Evolutionary conservation across 2,888 invertebrate genomes (phyloP), one percentile per base, ranked within the genome.

Genomic region (Galerucella pusilla): DNA sequence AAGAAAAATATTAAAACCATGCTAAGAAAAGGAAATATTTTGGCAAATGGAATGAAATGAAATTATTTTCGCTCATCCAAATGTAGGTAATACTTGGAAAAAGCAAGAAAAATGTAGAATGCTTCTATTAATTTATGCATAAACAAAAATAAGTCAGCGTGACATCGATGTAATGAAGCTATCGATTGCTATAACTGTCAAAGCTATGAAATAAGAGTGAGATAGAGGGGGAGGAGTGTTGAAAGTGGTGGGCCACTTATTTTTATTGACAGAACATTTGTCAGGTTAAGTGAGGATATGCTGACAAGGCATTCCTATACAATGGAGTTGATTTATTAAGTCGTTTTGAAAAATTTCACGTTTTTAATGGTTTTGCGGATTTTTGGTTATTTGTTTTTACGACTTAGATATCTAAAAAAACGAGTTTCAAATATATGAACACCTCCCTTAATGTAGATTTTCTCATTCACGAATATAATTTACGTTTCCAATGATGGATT

Each of bases 261-360:
- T 80, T 79, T 81, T 79, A 81, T 80, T 78, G 81, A 78, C 81
- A 81, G 79, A 77, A 81, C 81, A 81, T 82, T 81, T 80, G 81
- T 82, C 81, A 81, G 79, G 78, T 80, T 78, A 75, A 79, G 77
- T 78, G 80, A 75, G 80, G 84, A 81, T 81, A 81, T 80, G 83
- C 82, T 83, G 84, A 84, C 84, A 83, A 80, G 80, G 80, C 81
- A 80, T 81, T 81, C 82, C 82, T 81, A 82, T 83, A 80, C 81
- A 80, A 77, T 80, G 80, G 75, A 77, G 78, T 45, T 65, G 71
- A 71, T 65, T 65, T 71, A 71, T 71, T 65, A 65, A 65, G 71
- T 71, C 65, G 71, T 71, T 63, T 61, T 14, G 12, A 61, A 20
- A 49, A 65, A 46, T 20, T 65, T 46, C 20, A 65, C n/a, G n/a